A percentile compares a stretch with the other conserved stretches of the same genome.
Conservation (phyloP, 2,113 vertebrate genomes). For the Heterocephalus glaber region DNA sequence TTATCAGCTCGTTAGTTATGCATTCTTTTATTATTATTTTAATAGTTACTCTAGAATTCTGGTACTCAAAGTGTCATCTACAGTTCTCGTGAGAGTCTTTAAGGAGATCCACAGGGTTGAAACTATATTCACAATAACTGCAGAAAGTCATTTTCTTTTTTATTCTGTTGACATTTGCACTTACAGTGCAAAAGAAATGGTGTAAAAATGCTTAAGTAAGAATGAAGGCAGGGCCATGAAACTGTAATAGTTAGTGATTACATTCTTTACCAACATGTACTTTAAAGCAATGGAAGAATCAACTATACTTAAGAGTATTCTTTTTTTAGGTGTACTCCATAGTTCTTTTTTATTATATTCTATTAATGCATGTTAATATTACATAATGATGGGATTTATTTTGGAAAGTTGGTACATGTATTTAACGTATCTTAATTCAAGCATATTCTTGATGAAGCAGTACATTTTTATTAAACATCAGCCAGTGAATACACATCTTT, state of each 20-base stretch:
- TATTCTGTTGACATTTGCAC: not conserved
- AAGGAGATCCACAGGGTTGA: not conserved
- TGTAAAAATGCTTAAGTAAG: not conserved
- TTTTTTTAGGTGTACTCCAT: not conserved
- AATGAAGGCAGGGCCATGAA: not conserved
- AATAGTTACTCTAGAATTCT: not conserved
- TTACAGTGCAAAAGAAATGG: not conserved
- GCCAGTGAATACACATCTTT: not conserved
- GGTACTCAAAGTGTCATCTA: not conserved
- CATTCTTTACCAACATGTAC: not conserved
- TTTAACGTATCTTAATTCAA: not conserved
- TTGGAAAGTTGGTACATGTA: not conserved
- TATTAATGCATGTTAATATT: not conserved
- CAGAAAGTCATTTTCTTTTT: slow-evolving; percentile 46
- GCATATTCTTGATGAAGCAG: not conserved
- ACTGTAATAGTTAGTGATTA: not conserved
- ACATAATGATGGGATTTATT: not conserved
- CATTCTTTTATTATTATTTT: slow-evolving; percentile 5
- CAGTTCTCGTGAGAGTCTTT: not conserved
- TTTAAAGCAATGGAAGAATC: not conserved
- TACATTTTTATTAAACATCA: slow-evolving; percentile 6
- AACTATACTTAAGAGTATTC: slow-evolving; percentile 6
- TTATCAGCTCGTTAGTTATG: not conserved
- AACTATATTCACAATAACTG: not conserved
- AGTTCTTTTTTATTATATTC: not conserved